Evolutionary conservation across 2,888 invertebrate species (phyloP), one percentile per base, ranked within the genome.

Genomic region (Seira sanloemensis): DNA sequence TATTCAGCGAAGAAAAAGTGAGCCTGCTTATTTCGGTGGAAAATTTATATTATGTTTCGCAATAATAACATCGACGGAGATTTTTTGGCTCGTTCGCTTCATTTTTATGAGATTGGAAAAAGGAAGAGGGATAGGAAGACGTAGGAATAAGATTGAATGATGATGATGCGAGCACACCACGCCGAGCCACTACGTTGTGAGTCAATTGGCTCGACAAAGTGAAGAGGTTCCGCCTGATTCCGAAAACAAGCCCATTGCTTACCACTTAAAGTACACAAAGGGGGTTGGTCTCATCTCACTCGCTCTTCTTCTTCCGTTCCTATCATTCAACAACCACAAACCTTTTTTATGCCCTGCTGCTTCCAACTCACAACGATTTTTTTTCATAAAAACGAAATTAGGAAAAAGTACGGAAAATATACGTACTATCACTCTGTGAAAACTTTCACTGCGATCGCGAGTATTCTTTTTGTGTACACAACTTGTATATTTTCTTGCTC

Each of bases 181-280:
- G 16, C 65, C 75, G 66, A 75, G 4, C 23, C 23, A 23, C 46
- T 62, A 65, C 75, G 75, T 46, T 46, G 77, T 12, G 2, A 67
- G 54, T 50, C 77, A 77, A 77, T 77, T 77, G 77, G 77, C 77
- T 68, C 67, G 18, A 46, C 77, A 50, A 50, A 7, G 19, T 12
- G 7, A 2, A 21, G 23, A 24, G 50, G 77, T 54, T 77, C 77
- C 77, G 77, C 77, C 77, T 77, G 66, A 24, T 66, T 77, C 68
- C n/a, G 77, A 37, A 68, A 25, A 50, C 54, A 23, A 66, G 26
- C 68, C 68, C 54, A 77, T 21, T 58, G 24, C 24, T 27, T 18
- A 71, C 46, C 19, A 46, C 12, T 65, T 23, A 71, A 24, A 74
- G 9, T 54, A 25, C 12, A 54, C 18, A 24, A 54, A 25, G 19